Base-by-base conservation (phyloP, 2,113 vertebrate genomes). In the Catagonus wagneri region DNA sequence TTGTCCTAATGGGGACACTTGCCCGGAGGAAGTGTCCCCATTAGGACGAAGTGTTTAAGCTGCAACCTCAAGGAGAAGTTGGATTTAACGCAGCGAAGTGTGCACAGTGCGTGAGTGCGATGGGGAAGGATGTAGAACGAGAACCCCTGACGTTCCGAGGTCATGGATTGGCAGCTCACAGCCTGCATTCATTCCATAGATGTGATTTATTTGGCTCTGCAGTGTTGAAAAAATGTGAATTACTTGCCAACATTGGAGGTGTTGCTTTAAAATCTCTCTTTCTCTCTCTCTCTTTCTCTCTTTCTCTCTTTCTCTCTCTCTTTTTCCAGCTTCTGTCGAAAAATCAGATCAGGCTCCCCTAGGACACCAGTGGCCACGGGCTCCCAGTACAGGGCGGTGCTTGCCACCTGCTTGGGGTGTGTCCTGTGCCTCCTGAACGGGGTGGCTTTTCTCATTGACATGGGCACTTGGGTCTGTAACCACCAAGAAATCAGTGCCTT, bases 21-120 rank as follows among this genome's bases (percentile, higher is more conserved):
- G 95, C 93, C 84, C 81, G 36, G 79, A 96, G 84, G 94, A 96
- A 95, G 56, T 91, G 58, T 44, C 17, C n/a, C n/a, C n/a, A n/a
- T n/a, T n/a, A n/a, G n/a, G n/a, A n/a, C n/a, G n/a, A n/a, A n/a
- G n/a, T n/a, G n/a, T 44, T 93, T 84, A 29, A 95, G 68, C 96
- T n/a, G 79, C 81, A 89, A 96, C 90, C 94, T 54, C 84, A 81
- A 84, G 84, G 66, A 79, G 63, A 93, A 63, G 89, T n/a, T 90
- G 91, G 60, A 72, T 89, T 85, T 76, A 68, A 58, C 85, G 63
- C 4, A 15, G 72, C 71, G n/a, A 34, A 56, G 75, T 90, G 74
- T n/a, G n/a, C 1, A 1, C 32, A 5, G 34, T 58, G 68, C 54
- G 32, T 39, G 60, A 12, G n/a, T 29, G 60, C 56, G 90, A 34